Evolutionary conservation across 2,888 invertebrate species (phyloP), one percentile per base, ranked within the genome.

Genomic region (Coenonympha arcania): DNA sequence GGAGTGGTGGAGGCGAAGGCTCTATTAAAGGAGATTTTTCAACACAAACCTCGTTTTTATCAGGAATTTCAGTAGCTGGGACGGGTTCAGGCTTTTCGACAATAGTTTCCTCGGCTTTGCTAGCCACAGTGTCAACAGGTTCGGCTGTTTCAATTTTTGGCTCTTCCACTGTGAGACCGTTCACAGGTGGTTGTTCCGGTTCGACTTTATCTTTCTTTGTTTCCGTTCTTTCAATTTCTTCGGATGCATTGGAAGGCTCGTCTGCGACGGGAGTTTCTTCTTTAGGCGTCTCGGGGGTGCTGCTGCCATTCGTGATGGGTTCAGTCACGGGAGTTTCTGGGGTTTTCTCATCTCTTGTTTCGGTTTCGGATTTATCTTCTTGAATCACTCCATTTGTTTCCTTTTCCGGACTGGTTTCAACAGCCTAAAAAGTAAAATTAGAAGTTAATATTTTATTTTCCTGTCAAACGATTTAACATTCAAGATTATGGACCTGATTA

Each of bases 1-100:
- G 92, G 72, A 92, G 89, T 65, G 92, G 91, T 73, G 91, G 92
- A 79, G 92, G 92, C 73, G 88, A 76, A 79, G 89, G 84, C 76
- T 90, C 89, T 80, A 84, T 80, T 88, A 89, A 88, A 88, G 89
- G 89, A 88, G 78, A 73, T 79, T 76, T 76, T 71, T 79, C 77
- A 79, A 81, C 86, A 87, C 87, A 87, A 87, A 87, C 87, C 87
- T 87, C 87, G 72, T 83, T 76, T 69, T 64, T 76, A 66, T 73
- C 75, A 69, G 84, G 75, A 67, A 77, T 83, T 77, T 85, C 85
- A 65, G 79, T 70, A 58, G 69, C 74, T 54, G 79, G 76, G 63
- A 69, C 76, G 58, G 71, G 71, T 67, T 79, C 81, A 60, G 71
- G 64, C 55, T 72, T 62, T 65, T 75, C 80, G 53, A 71, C 66